These are phyloP conservation scores for Pandemis cinnamomeana DNA, from an alignment of 2,888 invertebrate species.

Conservation along the genomic window DNA sequence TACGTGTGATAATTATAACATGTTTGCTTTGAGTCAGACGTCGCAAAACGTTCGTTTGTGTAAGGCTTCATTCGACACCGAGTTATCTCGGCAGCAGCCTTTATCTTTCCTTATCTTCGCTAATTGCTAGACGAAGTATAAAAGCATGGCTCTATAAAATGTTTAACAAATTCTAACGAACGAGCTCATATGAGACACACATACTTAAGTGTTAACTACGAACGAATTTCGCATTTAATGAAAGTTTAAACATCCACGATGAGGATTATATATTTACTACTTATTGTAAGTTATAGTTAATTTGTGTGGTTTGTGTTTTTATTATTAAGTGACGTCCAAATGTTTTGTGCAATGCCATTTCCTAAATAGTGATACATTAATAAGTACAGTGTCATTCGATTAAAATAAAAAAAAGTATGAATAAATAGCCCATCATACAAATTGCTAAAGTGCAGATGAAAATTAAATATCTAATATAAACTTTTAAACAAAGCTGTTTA, in stretches of 20 bases:
- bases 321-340: not conserved
- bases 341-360: not conserved
- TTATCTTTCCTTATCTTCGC: conserved; percentile 79
- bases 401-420: not conserved
- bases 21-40: conserved; percentile 76
- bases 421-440: not conserved
- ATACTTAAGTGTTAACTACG: conserved; percentile 64
- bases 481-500: too few relatives aligned
- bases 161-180: conserved; percentile 70
- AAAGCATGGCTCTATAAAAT: conserved; percentile 63
- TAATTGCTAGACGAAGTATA: conserved; percentile 75
- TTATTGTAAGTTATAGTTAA: conserved; percentile 70
- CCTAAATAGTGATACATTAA: not conserved
- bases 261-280: conserved; percentile 70
- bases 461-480: too few relatives aligned
- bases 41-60: conserved; percentile 79
- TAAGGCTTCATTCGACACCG: conserved; percentile 60
- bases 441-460: not conserved
- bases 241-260: conserved; percentile 62
- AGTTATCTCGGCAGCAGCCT: conserved; percentile 71
- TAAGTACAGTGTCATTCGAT: not conserved
- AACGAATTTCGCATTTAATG: conserved; percentile 75
- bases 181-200: conserved; percentile 74
- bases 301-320: conserved; percentile 10
- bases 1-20: conserved; percentile 48